Evolutionary conservation across 1,140 invertebrate species (phyloP).

Genomic region (Drosophila arawakana): DNA sequence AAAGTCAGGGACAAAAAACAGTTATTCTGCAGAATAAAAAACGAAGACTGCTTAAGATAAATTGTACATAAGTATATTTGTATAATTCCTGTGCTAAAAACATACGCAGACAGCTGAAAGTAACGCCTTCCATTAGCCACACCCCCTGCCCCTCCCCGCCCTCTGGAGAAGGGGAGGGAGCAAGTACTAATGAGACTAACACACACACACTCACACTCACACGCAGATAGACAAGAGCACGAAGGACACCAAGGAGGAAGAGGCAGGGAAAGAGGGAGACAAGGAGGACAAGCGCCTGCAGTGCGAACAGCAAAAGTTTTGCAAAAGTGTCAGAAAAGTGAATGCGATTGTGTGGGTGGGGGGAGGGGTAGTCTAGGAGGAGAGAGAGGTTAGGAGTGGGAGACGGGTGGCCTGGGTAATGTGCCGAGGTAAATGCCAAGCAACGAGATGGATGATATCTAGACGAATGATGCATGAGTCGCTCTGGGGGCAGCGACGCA

Average conservation of each 20-base stretch:
- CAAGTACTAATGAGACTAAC: slow-evolving; percentile 62
- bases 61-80: slow-evolving; percentile 42
- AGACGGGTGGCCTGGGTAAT: slow-evolving; percentile 57
- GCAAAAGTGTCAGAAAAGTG: slow-evolving; percentile 69
- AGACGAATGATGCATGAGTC: slow-evolving; percentile 82
- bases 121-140: slow-evolving; percentile 60
- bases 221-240: background rate
- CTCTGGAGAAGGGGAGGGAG: background rate
- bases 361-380: background rate
- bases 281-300: slow-evolving; percentile 54
- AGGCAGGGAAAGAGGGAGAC: slow-evolving; percentile 13
- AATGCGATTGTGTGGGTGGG: slow-evolving; percentile 49
- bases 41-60: slow-evolving; percentile 37
- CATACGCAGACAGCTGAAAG: slow-evolving; percentile 50
- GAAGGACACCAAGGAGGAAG: background rate
- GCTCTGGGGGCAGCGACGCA: slow-evolving; percentile 50
- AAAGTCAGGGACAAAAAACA: slow-evolving; percentile 2
- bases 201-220: slow-evolving; percentile 10
- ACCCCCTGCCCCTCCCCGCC: slow-evolving; percentile 5
- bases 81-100: slow-evolving; percentile 44
- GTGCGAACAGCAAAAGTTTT: slow-evolving; percentile 67
- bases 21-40: slow-evolving; percentile 7
- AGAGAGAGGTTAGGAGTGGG: background rate
- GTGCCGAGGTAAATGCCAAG: slow-evolving; percentile 73
- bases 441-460: slow-evolving; percentile 79